Base-by-base conservation (phyloP, 2,888 invertebrate species). In the Dynastes maya region DNA sequence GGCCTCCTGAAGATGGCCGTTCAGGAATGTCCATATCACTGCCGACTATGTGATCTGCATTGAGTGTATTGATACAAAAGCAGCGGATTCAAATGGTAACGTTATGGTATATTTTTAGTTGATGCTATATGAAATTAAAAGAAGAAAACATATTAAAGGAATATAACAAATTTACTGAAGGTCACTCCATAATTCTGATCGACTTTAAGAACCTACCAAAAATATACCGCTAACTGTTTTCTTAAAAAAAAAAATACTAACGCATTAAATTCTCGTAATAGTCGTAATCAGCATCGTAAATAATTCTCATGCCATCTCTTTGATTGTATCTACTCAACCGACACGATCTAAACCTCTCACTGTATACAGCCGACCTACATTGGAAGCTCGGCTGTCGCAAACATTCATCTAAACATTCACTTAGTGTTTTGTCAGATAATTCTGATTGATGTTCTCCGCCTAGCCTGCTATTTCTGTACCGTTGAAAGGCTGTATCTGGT, bases 191-290 rank as follows among this genome's bases (percentile, higher is more conserved):
- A 5, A 45, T 45, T 45, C 11, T 11, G 6, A 45, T 11, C 11
- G 1, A 2, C 45, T 8, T 37, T 37, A 8, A 45, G 45, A 11
- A 45, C 11, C 11, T 11, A 45, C 45, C 11, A 45, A 45, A 45
- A 45, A 45, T 45, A 45, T 45, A 45, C 45, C 45, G 45, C 45
- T 55, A 55, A 55, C n/a, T 55, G 13, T n/a, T 53, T 53, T 11
- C 63, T 63, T 3, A 11, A 64, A 11, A 29, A 29, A 29, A 29
- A 64, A 29, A 32, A 1, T 82, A 93, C 96, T 93, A 91, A 96
- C 97, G 94, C 96, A 96, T 96, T 74, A 97, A 91, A 89, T 96
- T 96, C 89, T 97, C 97, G 86, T 97, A 97, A 89, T 97, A 97
- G 89, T 97, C 97, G 88, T 96, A 97, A 88, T 96, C 96, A 1